A percentile compares a stretch with the other conserved stretches of the same genome.
Conservation (phyloP, 2,113 vertebrate species). For the Burhinus oedicnemus region DNA sequence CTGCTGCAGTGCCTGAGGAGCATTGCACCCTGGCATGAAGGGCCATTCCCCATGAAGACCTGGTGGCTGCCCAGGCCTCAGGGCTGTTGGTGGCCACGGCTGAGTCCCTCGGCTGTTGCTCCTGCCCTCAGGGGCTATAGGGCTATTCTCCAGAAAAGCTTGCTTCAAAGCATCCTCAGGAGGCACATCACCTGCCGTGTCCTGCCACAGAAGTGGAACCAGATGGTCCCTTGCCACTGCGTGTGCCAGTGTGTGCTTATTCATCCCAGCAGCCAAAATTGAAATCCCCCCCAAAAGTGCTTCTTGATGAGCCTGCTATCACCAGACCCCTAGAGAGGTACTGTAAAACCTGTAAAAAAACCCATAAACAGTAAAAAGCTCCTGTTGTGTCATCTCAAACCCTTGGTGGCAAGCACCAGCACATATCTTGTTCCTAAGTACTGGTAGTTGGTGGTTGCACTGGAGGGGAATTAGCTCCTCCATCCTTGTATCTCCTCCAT, state of each 20-base stretch:
- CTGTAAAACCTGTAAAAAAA: not conserved
- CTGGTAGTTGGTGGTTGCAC: not conserved
- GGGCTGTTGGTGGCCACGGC: not conserved
- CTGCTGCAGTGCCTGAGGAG: not conserved
- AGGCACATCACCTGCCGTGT: not conserved
- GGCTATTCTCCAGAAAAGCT: not conserved
- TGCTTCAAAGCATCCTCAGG: not conserved
- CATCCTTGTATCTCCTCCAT: not conserved
- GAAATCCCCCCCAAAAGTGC: not conserved
- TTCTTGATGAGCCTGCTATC: not conserved
- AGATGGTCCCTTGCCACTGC: not conserved
- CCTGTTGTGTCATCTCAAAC: not conserved
- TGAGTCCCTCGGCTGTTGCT: not conserved
- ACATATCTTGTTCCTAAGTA: not conserved
- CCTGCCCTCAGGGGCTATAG: not conserved
- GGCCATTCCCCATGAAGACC: not conserved
- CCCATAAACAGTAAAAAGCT: not conserved
- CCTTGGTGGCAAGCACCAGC: not conserved
- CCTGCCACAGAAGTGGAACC: not conserved
- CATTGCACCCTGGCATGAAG: fast-evolving
- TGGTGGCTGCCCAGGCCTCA: not conserved
- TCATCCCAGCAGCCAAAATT: not conserved
- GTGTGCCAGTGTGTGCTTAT: not conserved
- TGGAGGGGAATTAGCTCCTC: not conserved
- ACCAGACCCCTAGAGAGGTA: not conserved